phyloP scores from a whole-genome alignment of 2,113 vertebrate species.

The Leucoraja erinaceus region DNA sequence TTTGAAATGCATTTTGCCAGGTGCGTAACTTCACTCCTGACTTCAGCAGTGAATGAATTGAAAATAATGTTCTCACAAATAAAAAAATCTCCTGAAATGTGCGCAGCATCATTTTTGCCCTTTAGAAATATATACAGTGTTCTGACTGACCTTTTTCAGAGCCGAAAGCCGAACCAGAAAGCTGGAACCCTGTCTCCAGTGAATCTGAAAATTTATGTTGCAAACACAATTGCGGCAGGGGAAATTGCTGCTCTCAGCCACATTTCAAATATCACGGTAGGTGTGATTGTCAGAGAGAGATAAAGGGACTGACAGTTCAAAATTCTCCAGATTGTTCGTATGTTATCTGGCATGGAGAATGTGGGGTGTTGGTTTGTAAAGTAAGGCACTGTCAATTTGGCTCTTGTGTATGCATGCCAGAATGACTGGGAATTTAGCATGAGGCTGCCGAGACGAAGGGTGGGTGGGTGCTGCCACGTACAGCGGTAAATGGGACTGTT shows the following conservation, averaged over 20 bases:
- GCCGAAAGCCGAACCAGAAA: neutral
- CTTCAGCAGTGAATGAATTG: neutral
- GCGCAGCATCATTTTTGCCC: neutral
- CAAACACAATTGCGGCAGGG: neutral
- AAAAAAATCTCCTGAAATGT: neutral
- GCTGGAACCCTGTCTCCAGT: neutral
- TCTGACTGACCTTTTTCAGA: neutral
- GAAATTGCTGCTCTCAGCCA: neutral
- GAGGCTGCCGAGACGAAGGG: too few relatives aligned
- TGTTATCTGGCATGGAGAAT: neutral
- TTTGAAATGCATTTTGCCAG: too few relatives aligned
- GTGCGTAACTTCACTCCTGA: neutral
- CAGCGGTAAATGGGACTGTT: too few relatives aligned
- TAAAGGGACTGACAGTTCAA: neutral
- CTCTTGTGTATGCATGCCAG: neutral
- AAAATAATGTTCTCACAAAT: neutral
- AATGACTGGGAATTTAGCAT: too few relatives aligned
- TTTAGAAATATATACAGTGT: slow-evolving; percentile 1
- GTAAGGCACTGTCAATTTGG: neutral
- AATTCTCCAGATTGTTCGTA: neutral
- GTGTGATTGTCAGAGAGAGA: neutral
- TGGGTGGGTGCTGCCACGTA: too few relatives aligned
- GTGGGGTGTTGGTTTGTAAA: neutral
- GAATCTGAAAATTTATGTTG: slow-evolving; percentile 3
- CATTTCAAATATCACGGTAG: neutral